Evolutionary conservation across 2,113 vertebrate genomes (phyloP).

Genomic region (Scytalopus superciliaris): DNA sequence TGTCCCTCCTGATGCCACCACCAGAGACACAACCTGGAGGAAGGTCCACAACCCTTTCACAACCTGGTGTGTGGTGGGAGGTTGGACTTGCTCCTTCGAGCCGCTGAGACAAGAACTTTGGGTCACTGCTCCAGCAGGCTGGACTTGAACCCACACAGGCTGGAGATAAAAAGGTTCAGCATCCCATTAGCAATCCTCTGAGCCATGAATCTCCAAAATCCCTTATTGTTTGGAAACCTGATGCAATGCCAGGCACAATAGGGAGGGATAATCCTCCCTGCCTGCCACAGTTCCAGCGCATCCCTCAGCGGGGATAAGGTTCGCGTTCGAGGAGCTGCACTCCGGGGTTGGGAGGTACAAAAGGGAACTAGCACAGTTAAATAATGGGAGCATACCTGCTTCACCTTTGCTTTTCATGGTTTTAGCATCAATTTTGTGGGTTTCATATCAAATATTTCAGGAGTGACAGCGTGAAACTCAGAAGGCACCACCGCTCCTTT

Average conservation of each 20-base stretch:
- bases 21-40: neutral
- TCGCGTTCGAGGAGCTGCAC: neutral
- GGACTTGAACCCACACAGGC: neutral
- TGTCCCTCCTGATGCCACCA: neutral
- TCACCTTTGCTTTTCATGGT: neutral
- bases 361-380: neutral
- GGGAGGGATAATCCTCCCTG: neutral
- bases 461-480: conserved; percentile 32
- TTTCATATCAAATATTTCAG: neutral
- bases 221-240: neutral
- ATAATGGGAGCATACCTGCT: neutral
- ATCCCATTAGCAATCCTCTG: neutral
- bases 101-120: neutral
- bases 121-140: neutral
- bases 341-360: neutral
- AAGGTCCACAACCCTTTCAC: neutral
- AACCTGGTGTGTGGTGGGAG: neutral
- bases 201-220: neutral
- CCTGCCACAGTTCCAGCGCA: neutral
- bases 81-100: neutral
- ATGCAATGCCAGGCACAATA: neutral
- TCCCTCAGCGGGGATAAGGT: neutral
- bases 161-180: neutral
- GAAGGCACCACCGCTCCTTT: neutral
- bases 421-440: too few relatives aligned